Conservation (phyloP, 2,113 vertebrate genomes). For the Gorilla gorilla region DNA sequence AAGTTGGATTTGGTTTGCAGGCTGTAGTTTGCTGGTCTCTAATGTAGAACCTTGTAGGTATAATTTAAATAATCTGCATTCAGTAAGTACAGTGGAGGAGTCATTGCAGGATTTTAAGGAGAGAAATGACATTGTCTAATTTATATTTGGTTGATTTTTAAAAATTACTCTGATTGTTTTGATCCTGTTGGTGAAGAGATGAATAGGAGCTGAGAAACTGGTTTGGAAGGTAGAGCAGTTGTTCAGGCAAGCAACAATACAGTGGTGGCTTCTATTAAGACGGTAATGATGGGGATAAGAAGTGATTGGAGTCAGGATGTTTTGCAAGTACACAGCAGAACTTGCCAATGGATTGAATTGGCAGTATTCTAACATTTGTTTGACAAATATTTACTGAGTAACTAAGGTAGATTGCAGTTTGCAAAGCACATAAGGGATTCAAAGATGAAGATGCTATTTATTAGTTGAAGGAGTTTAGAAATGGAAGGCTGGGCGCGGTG, state of each 20-base stretch:
- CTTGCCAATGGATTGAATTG: background rate
- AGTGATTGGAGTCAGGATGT: background rate
- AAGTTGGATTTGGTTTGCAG: background rate
- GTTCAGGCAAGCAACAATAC: background rate
- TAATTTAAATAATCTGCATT: background rate
- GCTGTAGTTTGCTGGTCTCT: background rate
- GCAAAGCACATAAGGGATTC: background rate
- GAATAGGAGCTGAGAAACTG: background rate
- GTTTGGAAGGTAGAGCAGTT: background rate
- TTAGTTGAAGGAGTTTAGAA: conserved; percentile 10
- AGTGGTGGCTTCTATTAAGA: background rate
- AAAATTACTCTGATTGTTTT: background rate
- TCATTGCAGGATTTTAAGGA: background rate
- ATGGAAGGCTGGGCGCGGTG: too few species aligned
- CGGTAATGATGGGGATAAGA: background rate
- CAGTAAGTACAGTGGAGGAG: background rate
- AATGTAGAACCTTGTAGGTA: background rate
- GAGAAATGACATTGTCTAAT: background rate
- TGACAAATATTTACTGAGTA: background rate
- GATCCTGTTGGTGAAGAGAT: background rate
- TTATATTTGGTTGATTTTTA: background rate
- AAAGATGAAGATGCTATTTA: background rate
- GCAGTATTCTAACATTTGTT: background rate
- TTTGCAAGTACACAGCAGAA: background rate
- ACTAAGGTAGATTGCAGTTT: background rate